Evolutionary conservation across 2,888 invertebrate genomes (phyloP).

Genomic region (Drosophila kanekoi): DNA sequence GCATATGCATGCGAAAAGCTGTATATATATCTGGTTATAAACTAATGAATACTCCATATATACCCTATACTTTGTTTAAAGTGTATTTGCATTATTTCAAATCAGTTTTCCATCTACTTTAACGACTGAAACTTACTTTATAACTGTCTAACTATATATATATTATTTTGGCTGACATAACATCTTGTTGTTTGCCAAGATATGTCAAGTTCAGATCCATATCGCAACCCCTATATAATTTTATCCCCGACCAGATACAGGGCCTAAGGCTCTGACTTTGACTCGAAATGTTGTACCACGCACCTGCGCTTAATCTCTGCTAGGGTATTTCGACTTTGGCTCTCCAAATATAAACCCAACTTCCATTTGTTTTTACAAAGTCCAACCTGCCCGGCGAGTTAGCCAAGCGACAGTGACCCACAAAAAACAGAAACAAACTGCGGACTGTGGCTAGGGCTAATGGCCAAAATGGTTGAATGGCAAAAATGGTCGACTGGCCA

Average conservation of each 20-base stretch:
- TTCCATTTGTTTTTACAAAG: conserved; percentile 3
- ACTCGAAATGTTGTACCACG: neutral
- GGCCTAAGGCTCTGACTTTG: too few relatives aligned
- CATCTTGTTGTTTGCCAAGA: too few relatives aligned
- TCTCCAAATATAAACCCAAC: neutral
- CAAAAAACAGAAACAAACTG: too few relatives aligned
- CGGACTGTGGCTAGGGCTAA: conserved; percentile 14
- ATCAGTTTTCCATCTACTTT: neutral
- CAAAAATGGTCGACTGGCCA: too few relatives aligned
- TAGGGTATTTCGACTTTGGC: neutral
- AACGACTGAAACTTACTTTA: too few relatives aligned
- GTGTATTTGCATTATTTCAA: too few relatives aligned
- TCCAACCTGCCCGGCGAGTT: conserved; percentile 12
- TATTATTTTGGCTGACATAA: too few relatives aligned
- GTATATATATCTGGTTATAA: conserved; percentile 13
- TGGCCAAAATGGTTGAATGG: too few relatives aligned
- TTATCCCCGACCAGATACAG: too few relatives aligned
- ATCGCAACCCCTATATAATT: too few relatives aligned
- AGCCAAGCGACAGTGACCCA: conserved; percentile 60
- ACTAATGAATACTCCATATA: conserved; percentile 29
- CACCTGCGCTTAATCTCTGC: neutral
- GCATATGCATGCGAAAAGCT: neutral
- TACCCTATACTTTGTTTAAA: neutral
- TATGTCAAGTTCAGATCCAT: too few relatives aligned
- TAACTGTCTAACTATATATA: too few relatives aligned